Conservation (phyloP, 2,888 invertebrate genomes). For the Margaritifera margaritifera region DNA sequence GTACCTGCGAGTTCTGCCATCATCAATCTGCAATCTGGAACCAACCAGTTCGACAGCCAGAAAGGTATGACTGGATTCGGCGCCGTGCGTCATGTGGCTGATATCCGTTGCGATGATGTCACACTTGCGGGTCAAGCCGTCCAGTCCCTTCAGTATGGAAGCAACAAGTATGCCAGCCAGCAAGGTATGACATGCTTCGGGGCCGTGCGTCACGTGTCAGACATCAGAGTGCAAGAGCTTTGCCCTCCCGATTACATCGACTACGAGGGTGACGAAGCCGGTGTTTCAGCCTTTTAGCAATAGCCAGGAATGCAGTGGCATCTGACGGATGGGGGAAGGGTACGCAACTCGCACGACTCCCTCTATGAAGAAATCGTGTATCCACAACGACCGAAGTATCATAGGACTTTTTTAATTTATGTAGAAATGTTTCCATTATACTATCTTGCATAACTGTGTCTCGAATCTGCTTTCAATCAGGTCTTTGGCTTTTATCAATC, state of each 20-base stretch:
- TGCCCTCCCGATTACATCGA: conserved; percentile 25
- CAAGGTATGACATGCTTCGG: conserved; percentile 59
- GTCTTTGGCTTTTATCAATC: no score
- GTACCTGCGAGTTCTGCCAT: conserved; percentile 46
- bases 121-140: conserved; percentile 50
- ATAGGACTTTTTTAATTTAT: no score
- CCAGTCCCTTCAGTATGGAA: conserved; percentile 61
- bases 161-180: conserved; percentile 58
- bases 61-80: conserved; percentile 60
- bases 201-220: conserved; percentile 62
- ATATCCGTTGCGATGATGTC: conserved; percentile 56
- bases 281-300: no score
- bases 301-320: no score
- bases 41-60: conserved; percentile 59
- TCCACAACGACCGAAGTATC: no score
- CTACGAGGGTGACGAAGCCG: conserved; percentile 15
- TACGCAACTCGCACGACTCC: no score
- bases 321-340: no score
- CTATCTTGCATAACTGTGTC: no score
- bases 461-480: no score
- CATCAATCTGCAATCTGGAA: conserved; percentile 63
- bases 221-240: conserved; percentile 57
- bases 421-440: no score
- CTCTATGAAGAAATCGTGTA: no score
- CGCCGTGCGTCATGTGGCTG: conserved; percentile 58